Evolutionary conservation across 2,113 vertebrate genomes (phyloP).

Genomic region (Chionis minor): DNA sequence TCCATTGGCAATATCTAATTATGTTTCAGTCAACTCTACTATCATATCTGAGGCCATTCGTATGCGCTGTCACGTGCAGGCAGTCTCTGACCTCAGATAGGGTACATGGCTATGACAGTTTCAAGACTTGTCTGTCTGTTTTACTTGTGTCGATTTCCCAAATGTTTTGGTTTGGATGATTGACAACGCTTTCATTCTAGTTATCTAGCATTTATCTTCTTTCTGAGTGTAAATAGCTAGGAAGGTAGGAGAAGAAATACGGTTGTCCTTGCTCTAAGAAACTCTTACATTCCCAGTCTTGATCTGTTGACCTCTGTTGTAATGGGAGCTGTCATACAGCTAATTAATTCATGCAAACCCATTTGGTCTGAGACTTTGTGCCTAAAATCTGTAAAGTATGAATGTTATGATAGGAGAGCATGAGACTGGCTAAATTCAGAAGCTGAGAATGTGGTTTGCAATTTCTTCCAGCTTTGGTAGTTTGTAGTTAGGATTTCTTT

Average conservation of each 20-base stretch:
- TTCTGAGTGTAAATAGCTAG: background rate
- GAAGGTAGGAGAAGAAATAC: background rate
- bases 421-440: background rate
- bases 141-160: background rate
- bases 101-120: background rate
- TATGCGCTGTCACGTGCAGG: background rate
- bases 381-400: background rate
- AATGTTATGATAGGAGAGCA: background rate
- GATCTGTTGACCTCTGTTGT: background rate
- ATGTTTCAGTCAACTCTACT: background rate
- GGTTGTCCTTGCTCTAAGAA: background rate
- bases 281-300: background rate
- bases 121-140: background rate
- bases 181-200: background rate
- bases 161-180: background rate
- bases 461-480: background rate
- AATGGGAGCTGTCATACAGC: background rate
- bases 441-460: background rate
- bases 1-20: background rate
- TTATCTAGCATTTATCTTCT: background rate
- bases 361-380: background rate
- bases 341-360: background rate
- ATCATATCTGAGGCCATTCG: background rate
- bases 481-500: background rate
- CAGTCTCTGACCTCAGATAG: background rate